A percentile compares a stretch with the other conserved stretches of the same genome.
These are phyloP conservation scores for Girardia tigrina DNA, from an alignment of 2,888 invertebrate species.

Conservation along the genomic window DNA sequence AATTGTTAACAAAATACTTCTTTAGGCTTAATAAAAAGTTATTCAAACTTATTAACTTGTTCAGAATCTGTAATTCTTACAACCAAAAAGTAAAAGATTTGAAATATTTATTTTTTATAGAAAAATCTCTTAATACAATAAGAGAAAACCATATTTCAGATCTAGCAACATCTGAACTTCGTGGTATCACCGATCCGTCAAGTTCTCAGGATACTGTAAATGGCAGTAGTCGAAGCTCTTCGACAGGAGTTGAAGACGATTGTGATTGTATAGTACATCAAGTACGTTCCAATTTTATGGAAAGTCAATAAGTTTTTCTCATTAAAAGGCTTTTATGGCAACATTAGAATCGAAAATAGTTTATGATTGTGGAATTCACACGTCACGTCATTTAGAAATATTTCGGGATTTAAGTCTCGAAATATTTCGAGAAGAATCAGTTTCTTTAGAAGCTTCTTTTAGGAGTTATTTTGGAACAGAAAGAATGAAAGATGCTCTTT, in stretches of 20 bases:
- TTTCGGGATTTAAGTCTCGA: constrained; percentile 1
- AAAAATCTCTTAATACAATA: not conserved
- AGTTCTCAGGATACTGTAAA: not conserved
- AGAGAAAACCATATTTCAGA: not conserved
- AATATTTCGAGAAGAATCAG: constrained; percentile 11
- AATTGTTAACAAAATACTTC: no score
- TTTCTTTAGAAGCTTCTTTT: constrained; percentile 17
- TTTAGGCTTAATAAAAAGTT: no score
- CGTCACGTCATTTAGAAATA: not conserved
- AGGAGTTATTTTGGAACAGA: not conserved
- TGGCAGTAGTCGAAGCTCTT: not conserved
- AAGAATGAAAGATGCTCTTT: constrained; percentile 3
- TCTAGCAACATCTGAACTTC: not conserved
- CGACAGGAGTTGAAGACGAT: not conserved
- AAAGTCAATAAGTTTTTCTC: not conserved
- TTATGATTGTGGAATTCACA: not conserved
- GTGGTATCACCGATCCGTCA: not conserved
- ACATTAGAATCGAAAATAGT: not conserved
- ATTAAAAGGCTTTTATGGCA: not conserved
- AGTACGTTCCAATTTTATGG: not conserved
- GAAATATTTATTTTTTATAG: not conserved
- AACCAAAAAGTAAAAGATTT: not conserved
- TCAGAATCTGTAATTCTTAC: no score
- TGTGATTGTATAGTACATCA: constrained; percentile 35
- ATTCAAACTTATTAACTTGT: no score